These are phyloP conservation scores for Brachystomella parvula DNA, from an alignment of 1,140 invertebrate genomes.

Conservation along the genomic window DNA sequence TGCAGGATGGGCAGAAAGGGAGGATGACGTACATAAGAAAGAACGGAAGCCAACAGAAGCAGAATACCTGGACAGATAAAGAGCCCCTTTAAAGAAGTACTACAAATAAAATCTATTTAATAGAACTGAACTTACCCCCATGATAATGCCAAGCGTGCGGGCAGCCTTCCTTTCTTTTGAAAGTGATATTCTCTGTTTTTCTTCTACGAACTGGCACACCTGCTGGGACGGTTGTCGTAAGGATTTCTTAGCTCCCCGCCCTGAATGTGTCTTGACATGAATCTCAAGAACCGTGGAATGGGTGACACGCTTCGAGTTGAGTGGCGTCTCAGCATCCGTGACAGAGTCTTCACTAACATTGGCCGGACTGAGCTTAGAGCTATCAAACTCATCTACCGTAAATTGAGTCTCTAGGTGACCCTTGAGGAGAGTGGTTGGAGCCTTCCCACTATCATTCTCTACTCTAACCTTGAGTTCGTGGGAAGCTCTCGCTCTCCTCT, in stretches of 20 bases:
- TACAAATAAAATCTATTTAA: too few species aligned
- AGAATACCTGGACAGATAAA: too few species aligned
- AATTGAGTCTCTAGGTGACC: constrained; percentile 27
- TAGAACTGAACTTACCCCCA: too few species aligned
- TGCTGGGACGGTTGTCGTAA: constrained; percentile 44
- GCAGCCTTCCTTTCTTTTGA: constrained; percentile 86
- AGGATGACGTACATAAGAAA: constrained; percentile 90
- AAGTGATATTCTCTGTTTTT: constrained; percentile 84
- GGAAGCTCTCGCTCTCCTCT: constrained; percentile 8
- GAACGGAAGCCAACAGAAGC: constrained; percentile 96
- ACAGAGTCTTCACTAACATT: constrained; percentile 56
- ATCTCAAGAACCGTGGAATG: constrained; percentile 20
- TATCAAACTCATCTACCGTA: constrained; percentile 41
- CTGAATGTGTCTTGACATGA: constrained; percentile 25
- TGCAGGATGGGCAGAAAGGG: constrained; percentile 69
- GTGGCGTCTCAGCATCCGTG: constrained; percentile 46
- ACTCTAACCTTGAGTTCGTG: not conserved
- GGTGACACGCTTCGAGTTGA: constrained; percentile 16
- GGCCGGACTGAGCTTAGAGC: constrained; percentile 50
- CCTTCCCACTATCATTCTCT: not conserved
- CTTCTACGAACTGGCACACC: constrained; percentile 84
- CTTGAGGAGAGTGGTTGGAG: constrained; percentile 2
- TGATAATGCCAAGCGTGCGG: constrained; percentile 79
- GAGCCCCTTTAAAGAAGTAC: too few species aligned
- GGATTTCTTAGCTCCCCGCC: constrained; percentile 38